phyloP scores from a whole-genome alignment of 2,113 vertebrate genomes.

The Protobothrops mucrosquamatus region DNA sequence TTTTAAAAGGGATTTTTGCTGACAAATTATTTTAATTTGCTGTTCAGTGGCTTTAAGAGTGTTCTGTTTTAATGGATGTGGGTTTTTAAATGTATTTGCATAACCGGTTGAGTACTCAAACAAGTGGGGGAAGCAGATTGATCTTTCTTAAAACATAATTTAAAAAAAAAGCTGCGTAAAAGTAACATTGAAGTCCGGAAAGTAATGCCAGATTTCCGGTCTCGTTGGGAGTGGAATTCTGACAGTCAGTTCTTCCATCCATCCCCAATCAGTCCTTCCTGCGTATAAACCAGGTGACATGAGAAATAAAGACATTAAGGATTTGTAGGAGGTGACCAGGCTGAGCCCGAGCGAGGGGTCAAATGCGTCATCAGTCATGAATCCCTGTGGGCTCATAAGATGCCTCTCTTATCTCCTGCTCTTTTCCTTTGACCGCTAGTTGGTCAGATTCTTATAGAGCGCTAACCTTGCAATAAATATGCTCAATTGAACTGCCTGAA shows the following conservation, averaged over 20 bases:
- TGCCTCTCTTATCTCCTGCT: not conserved
- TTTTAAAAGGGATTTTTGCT: conserved; percentile 9
- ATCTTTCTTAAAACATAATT: not conserved
- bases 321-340: not conserved
- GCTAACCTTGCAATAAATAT: not conserved
- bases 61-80: conserved; percentile 6
- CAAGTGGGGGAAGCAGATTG: not conserved
- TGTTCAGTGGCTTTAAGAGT: not conserved
- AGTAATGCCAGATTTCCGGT: too few species aligned
- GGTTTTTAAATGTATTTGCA: not conserved
- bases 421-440: not conserved
- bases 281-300: not conserved
- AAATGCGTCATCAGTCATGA: too few species aligned
- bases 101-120: not conserved
- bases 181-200: not conserved
- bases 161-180: not conserved
- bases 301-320: not conserved
- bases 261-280: not conserved
- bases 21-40: conserved; percentile 21
- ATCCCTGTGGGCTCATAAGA: not conserved
- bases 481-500: not conserved
- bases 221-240: not conserved
- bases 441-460: not conserved
- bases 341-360: too few species aligned
- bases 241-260: too few species aligned